Evolutionary conservation across 2,113 vertebrate genomes (phyloP), one percentile per base, ranked within the genome.

Genomic region (Cairina moschata): DNA sequence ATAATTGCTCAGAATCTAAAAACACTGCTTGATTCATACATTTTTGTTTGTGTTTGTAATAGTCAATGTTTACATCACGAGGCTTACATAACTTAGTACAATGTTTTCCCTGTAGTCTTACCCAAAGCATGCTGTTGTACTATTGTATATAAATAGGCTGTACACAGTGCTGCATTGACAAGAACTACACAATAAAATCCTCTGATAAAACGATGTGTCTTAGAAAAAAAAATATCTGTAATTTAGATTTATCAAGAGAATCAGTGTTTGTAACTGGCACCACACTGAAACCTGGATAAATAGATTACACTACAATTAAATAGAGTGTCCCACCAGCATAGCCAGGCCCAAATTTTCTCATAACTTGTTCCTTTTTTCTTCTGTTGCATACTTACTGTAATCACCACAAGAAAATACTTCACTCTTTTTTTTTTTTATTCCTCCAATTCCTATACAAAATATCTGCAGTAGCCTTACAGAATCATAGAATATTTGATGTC

Each of bases 161-260:
- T 93, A 97, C 96, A 98, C 97, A 98, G 95, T 95, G 92, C 92
- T 97, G 97, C 97, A 97, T 97, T 98, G 97, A 98, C 93, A 96
- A 96, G 93, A 96, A 97, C 95, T 97, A 94, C 83, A 98, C 97
- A 98, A 98, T 97, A 95, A 97, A 97, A 93, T 96, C 95, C 95
- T 98, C 96, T 98, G 96, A 98, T 93, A 95, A 97, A 96, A 95
- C 83, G 83, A 95, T 95, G 96, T 86, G 73, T 94, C 93, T 97
- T 95, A 80, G 92, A 91, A 71, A 94, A 96, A 96, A 96, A 95
- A 75, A 73, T 93, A 97, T 91, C 31, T 52, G 34, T 89, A 95
- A 95, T 98, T 96, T 91, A 97, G 74, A 96, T 89, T 59, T 81
- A 78, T 96, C 95, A 96, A 97, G 97, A 96, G 97, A 85, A 95